phyloP scores from a whole-genome alignment of 2,888 invertebrate genomes.

The Tetrapedia diversipes region DNA sequence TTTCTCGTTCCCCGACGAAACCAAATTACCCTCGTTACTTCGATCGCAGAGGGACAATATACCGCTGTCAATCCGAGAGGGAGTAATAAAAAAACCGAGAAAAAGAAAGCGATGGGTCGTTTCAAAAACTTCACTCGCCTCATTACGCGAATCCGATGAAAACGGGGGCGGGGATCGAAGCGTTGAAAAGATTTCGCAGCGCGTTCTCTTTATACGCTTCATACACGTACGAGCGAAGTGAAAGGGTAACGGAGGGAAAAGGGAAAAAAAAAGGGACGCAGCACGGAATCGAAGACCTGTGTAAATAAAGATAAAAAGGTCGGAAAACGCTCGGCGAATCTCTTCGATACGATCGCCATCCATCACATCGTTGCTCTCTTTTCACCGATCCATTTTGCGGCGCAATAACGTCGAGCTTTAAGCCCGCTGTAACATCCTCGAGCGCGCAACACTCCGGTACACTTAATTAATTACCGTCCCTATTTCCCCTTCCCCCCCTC shows the following conservation, averaged over 20 bases:
- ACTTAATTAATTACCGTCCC: constrained; percentile 75
- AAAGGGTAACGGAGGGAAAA: neutral
- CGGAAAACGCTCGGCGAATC: constrained; percentile 27
- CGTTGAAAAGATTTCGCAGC: constrained; percentile 7
- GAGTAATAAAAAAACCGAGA: neutral
- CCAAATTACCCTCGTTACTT: too few relatives aligned
- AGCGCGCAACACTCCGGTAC: constrained; percentile 66
- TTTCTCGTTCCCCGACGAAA: too few relatives aligned
- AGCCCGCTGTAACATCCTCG: constrained; percentile 68
- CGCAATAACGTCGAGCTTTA: constrained; percentile 68
- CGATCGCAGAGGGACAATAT: too few relatives aligned
- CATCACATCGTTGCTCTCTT: constrained; percentile 70
- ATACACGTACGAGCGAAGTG: neutral
- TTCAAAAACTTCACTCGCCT: neutral
- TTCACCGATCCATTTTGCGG: constrained; percentile 66
- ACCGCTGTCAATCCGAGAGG: too few relatives aligned
- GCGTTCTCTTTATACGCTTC: constrained; percentile 1
- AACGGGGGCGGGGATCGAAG: neutral
- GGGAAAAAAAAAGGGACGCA: neutral
- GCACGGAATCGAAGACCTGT: constrained; percentile 16
- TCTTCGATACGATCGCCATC: constrained; percentile 63
- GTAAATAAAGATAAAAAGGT: constrained; percentile 40
- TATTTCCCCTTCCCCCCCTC: neutral
- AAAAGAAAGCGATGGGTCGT: neutral
- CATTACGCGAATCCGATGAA: neutral